These are phyloP conservation scores for Myathropa florea DNA, from an alignment of 2,888 invertebrate species.

Conservation along the genomic window DNA sequence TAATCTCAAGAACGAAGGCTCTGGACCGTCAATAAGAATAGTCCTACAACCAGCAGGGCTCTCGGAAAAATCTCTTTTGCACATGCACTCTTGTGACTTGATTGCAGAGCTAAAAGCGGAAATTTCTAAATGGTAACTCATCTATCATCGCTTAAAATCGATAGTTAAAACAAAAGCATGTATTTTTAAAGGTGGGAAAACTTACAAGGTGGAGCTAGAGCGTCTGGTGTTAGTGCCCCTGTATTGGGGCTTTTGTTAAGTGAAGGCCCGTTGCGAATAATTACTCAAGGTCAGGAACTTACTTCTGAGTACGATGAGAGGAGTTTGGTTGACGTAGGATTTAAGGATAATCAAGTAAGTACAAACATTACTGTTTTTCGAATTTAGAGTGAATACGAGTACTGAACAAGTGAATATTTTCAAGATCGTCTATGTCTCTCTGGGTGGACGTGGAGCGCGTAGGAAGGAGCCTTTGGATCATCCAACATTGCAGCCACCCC, in stretches of 20 bases:
- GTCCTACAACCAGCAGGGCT: conserved; percentile 94
- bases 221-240: conserved; percentile 80
- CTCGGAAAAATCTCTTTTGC: conserved; percentile 90
- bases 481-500: conserved; percentile 92
- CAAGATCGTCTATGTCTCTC: conserved; percentile 93
- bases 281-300: conserved; percentile 95
- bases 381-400: too few relatives aligned
- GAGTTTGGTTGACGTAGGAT: conserved; percentile 93
- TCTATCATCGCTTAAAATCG: neutral
- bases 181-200: conserved; percentile 85
- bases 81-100: conserved; percentile 91
- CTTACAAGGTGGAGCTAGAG: conserved; percentile 78
- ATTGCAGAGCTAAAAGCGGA: conserved; percentile 96
- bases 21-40: conserved; percentile 87
- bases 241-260: conserved; percentile 86
- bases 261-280: conserved; percentile 94
- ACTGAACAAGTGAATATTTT: neutral
- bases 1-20: conserved; percentile 81
- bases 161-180: neutral
- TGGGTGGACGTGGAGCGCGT: conserved; percentile 86
- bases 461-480: conserved; percentile 85
- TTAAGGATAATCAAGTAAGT: conserved; percentile 93
- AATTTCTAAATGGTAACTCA: conserved; percentile 90
- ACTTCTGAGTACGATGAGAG: conserved; percentile 96
- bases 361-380: neutral